Base-by-base conservation (phyloP, 2,113 vertebrate genomes). In the Pterophyllum scalare region DNA sequence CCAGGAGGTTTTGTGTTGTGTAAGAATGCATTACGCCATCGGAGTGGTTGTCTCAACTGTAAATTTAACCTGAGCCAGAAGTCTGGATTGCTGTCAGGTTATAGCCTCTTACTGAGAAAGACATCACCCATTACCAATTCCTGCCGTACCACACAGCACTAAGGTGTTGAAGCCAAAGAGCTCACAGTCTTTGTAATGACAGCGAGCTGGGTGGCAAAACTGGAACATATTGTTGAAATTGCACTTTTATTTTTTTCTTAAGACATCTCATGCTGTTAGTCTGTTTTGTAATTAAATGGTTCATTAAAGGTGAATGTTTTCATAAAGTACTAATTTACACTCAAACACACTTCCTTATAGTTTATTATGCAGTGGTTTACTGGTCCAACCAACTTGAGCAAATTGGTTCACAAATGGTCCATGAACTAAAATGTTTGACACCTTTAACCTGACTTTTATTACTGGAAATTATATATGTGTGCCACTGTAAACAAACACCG, bases 401-500 rank as follows among this genome's bases (percentile, higher is more conserved):
- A 72, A 72, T 54, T 54, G 11, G 67, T 20, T 46, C n/a, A 2
- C 54, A 54, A 72, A 72, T 72, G 67, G 43, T 0, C 0, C 31
- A 28, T 33, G 43, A 72, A 72, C 46, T 54, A 31, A 54, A 52
- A 72, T 28, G 31, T 72, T 72, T 72, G 46, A 49, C 43, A 54
- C 46, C 46, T 72, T 72, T 72, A 72, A 72, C 17, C 67, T 54
- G 67, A 72, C 26, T 52, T 72, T 72, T 72, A 31, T 52, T 46
- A 12, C 6, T 72, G 13, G 10, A 52, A 54, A n/a, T 52, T n/a
- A 52, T 31, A 52, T 31, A 20, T 31, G 52, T 31, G 46, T 31
- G 20, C 67, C 3, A 52, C 15, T 72, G 26, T 54, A 52, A 20
- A 49, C 67, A 52, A 72, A 2, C 26, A 6, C 43, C 31, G 67